Percentiles rank a stretch among this genome's conserved stretches.
Evolutionary conservation across 1,140 invertebrate genomes (phyloP).

Genomic region (Heliconius nattereri): DNA sequence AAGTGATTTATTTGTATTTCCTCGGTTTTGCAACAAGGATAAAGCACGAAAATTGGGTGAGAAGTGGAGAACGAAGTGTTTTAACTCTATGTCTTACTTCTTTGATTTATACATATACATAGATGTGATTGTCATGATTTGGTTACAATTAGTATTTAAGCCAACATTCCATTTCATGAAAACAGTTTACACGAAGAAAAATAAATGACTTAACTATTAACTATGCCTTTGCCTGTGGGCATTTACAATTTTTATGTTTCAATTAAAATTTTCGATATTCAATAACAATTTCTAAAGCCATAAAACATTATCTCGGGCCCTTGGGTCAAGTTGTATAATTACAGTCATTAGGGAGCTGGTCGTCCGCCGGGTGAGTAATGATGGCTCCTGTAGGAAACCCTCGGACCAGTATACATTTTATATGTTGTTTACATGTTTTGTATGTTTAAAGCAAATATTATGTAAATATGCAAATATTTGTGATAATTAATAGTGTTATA

Average conservation of each 20-base stretch:
- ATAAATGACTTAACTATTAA: not conserved
- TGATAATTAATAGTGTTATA: no score
- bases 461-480: not conserved
- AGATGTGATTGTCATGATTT: no score
- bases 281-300: constrained; percentile 5
- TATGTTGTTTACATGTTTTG: not conserved
- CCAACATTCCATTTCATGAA: no score
- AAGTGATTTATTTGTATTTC: no score
- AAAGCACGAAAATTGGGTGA: no score
- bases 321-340: constrained; percentile 19
- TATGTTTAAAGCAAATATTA: not conserved
- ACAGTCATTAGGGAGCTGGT: constrained; percentile 21
- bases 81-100: no score
- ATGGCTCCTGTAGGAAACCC: not conserved
- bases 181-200: no score
- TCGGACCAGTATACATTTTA: not conserved
- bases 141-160: no score
- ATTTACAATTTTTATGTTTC: constrained; percentile 9
- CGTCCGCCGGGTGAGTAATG: constrained; percentile 28
- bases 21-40: no score
- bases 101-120: no score
- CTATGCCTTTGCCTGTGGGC: not conserved
- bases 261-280: constrained; percentile 14
- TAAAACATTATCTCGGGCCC: constrained; percentile 25
- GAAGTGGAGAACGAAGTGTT: no score